Evolutionary conservation across 2,113 vertebrate genomes (phyloP).

Genomic region (Tachycineta bicolor): DNA sequence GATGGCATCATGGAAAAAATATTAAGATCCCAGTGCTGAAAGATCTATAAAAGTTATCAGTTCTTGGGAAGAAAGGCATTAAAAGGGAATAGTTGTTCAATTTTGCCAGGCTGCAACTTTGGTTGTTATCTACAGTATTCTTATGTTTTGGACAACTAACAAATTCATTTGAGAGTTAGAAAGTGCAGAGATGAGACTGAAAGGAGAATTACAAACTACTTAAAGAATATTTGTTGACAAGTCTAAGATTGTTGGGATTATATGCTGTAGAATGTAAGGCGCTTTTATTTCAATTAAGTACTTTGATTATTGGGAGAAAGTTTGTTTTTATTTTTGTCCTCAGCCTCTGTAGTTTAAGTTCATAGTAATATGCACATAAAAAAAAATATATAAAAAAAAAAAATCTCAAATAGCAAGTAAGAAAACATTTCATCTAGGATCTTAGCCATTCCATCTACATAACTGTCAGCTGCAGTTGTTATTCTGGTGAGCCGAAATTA

Average conservation of each 20-base stretch:
- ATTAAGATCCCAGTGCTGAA: not conserved
- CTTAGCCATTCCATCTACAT: not conserved
- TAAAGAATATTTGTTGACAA: not conserved
- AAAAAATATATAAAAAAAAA: no score
- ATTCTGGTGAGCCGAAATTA: slow-evolving; percentile 5
- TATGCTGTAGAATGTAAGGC: not conserved
- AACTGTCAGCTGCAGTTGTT: not conserved
- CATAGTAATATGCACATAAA: not conserved
- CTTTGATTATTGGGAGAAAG: not conserved
- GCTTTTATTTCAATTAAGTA: not conserved
- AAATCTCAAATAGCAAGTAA: not conserved
- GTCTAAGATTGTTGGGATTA: not conserved
- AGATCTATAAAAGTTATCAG: not conserved
- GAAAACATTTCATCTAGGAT: not conserved
- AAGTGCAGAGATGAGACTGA: not conserved
- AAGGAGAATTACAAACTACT: not conserved
- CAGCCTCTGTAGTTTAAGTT: not conserved
- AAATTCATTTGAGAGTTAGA: not conserved
- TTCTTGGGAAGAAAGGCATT: not conserved
- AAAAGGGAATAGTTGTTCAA: not conserved
- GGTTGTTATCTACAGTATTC: not conserved
- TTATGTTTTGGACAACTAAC: not conserved
- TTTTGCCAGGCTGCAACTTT: not conserved
- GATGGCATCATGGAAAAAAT: not conserved
- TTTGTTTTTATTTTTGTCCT: not conserved